Base-by-base conservation (phyloP, 2,113 vertebrate genomes). In the Gymnocephalus cernua region DNA sequence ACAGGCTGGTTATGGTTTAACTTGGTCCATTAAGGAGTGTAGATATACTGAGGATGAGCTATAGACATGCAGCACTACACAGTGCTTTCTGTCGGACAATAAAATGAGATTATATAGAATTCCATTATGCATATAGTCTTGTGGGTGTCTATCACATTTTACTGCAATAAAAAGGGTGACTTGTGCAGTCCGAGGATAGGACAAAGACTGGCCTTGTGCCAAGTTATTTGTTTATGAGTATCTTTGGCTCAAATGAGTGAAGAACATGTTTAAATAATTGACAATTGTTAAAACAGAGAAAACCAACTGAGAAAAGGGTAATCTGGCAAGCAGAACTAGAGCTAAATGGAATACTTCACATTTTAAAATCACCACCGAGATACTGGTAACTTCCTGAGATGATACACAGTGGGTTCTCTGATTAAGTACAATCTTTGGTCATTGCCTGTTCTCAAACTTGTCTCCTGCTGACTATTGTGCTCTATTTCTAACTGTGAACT, bases 241-340 rank as follows among this genome's bases (percentile, higher is more conserved):
- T 79, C 45, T 84, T 58, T 41, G 56, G 54, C n/a, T 84, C 64
- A 78, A 81, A 82, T 80, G 27, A 64, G 78, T 51, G 47, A 72
- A 79, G 44, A 68, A 71, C 29, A 65, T 69, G 57, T n/a, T 72
- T 32, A 18, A 44, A 67, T 54, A 32, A 80, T 77, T 68, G 70
- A 63, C 18, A 41, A n/a, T 35, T 54, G 41, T 6, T 16, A 11
- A 80, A 19, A 59, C 25, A 66, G 45, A 73, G 62, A 64, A 41
- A 23, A 35, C 32, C 18, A 63, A 62, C 65, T n/a, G 5, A 44
- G 21, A 29, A 56, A 53, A 48, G 12, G 16, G 7, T 74, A 41
- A 65, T 79, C 23, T 53, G 51, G 75, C 35, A 57, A 23, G 25
- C 16, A 65, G 29, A 56, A 45, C 38, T 41, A 0, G 0, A 56